These are phyloP conservation scores for Nothocercus nigrocapillus DNA, from an alignment of 2,113 vertebrate genomes.

Conservation along the genomic window DNA sequence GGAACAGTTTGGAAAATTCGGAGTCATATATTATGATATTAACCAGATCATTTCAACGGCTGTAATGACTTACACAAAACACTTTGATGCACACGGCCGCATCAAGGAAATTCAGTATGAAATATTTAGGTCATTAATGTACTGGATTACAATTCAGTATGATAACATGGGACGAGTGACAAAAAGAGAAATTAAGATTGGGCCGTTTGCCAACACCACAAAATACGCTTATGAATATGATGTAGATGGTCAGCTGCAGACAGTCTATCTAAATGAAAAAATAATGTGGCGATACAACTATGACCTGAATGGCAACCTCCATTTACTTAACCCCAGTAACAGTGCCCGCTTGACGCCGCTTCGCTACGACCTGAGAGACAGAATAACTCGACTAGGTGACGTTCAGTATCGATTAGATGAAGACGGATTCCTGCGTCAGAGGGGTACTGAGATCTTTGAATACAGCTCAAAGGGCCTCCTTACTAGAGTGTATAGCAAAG, in stretches of 20 bases:
- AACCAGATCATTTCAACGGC: conserved; percentile 99
- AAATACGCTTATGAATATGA: conserved; percentile 96
- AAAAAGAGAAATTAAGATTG: conserved; percentile 95
- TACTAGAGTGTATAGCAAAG: conserved; percentile 95
- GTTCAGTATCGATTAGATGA: conserved; percentile 96
- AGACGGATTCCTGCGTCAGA: conserved; percentile 93
- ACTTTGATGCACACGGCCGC: conserved; percentile 94
- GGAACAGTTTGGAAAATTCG: conserved; percentile 98
- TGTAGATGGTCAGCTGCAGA: conserved; percentile 95
- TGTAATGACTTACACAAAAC: conserved; percentile 98
- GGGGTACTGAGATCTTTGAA: conserved; percentile 94
- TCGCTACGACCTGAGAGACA: conserved; percentile 93
- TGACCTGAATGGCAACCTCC: conserved; percentile 97
- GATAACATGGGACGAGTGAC: conserved; percentile 94
- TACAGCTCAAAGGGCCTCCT: conserved; percentile 97
- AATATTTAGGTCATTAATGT: conserved; percentile 96
- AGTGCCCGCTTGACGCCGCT: conserved; percentile 89
- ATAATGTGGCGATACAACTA: conserved; percentile 98
- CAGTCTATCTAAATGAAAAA: conserved; percentile 95
- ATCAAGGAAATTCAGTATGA: conserved; percentile 98
- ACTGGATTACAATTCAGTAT: conserved; percentile 98
- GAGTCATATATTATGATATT: conserved; percentile 98
- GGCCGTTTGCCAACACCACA: conserved; percentile 98
- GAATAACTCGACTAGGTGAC: conserved; percentile 96
- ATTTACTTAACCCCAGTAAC: conserved; percentile 91